Base-by-base conservation (phyloP, 2,888 invertebrate genomes). In the Acleris holmiana region DNA sequence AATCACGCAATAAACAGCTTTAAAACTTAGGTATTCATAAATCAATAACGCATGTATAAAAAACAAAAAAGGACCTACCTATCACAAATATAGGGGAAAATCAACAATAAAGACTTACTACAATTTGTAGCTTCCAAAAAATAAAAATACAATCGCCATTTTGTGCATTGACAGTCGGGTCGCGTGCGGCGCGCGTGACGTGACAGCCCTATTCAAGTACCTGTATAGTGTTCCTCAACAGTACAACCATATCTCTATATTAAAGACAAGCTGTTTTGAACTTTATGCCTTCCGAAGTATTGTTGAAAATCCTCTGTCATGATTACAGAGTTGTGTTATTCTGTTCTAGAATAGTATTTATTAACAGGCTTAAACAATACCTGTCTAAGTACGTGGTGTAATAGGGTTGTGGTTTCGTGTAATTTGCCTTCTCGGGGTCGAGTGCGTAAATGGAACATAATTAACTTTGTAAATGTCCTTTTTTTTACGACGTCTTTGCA, bases 181-280 rank as follows among this genome's bases (percentile, higher is more conserved):
- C 82, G 82, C 83, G 81, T 82, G 80, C 76, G 69, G 59, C 55
- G 73, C 76, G 81, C 82, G 84, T 84, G 84, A 83, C 76, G 78
- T 75, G 68, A 71, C 69, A 72, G 44, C 59, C 54, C 64, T 54
- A 54, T 18, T 41, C 54, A 19, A 61, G 63, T 53, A 58, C 59
- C 59, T 51, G 51, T 25, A n/a, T 50, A 4, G 10, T 13, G 4
- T 35, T 0, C 35, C 13, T 35, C 35, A 13, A 13, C 35, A 35
- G 4, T 13, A 23, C 10, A 1, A 13, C 4, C 35, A 13, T 35
- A 35, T 35, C 35, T 35, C 10, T 3, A 4, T 10, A 13, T 13
- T 35, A 4, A 35, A 35, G 35, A 35, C 13, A 10, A 35, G 3
- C 35, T 35, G 35, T 35, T 35, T 35, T 35, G 35, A 13, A 35